Conservation (phyloP, 2,113 vertebrate genomes). For the Neodon shergylaensis region DNA sequence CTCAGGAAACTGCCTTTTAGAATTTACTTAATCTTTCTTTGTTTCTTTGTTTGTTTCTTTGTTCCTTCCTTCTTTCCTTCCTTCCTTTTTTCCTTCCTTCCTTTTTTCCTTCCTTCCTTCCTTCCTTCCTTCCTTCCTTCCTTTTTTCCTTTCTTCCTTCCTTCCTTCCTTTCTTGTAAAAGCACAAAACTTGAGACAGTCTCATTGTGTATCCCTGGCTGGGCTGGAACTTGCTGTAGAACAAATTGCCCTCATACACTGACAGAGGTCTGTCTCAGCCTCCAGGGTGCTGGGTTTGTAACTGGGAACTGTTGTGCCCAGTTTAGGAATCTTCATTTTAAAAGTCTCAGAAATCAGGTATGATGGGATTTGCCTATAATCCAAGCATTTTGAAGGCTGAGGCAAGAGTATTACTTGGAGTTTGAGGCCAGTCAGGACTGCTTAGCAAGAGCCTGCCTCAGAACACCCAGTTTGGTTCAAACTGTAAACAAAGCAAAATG, state of each 20-base stretch:
- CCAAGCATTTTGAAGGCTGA: background rate
- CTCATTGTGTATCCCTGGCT: background rate
- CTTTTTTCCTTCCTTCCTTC: no score
- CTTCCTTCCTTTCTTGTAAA: no score
- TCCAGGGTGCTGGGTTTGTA: background rate
- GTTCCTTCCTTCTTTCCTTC: no score
- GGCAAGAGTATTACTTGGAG: background rate
- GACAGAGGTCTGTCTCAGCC: background rate
- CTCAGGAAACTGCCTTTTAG: background rate
- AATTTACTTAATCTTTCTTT: background rate
- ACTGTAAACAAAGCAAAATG: background rate
- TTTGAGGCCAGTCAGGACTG: background rate
- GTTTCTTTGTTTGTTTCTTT: no score
- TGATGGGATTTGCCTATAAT: background rate
- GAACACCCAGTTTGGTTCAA: background rate
- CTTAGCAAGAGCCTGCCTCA: background rate
- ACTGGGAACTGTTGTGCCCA: background rate
- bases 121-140: no score
- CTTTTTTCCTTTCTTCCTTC: no score
- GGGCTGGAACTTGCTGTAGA: background rate
- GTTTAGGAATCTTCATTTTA: background rate
- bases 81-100: no score
- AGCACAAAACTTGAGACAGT: background rate
- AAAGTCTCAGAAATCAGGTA: background rate
- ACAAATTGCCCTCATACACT: background rate